Evolutionary conservation across 2,113 vertebrate genomes (phyloP).

Genomic region (Triplophysa dalaica): DNA sequence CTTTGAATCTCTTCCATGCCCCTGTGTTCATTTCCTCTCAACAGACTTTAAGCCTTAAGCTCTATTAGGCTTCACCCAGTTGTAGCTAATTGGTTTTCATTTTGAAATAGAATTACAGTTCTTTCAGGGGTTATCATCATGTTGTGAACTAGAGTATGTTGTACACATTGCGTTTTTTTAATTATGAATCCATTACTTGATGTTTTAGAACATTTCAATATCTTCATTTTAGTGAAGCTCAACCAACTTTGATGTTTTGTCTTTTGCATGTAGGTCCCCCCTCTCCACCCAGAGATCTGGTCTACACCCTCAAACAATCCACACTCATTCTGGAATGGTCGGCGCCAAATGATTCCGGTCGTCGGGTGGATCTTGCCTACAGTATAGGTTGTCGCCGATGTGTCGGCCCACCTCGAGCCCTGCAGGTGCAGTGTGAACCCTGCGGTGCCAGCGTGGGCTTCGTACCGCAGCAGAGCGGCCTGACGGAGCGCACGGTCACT

Average conservation of each 20-base stretch:
- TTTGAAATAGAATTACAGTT: slow-evolving; percentile 30
- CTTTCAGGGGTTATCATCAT: not conserved
- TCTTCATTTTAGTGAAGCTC: not conserved
- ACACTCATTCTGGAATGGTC: slow-evolving; percentile 86
- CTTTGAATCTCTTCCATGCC: not conserved
- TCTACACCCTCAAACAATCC: slow-evolving; percentile 85
- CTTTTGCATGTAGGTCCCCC: slow-evolving; percentile 78
- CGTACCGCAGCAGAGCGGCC: slow-evolving; percentile 87
- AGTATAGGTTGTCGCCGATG: slow-evolving; percentile 85
- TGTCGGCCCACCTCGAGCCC: not conserved
- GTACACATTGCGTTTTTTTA: not conserved
- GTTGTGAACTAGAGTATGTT: not conserved
- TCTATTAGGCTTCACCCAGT: slow-evolving; percentile 8
- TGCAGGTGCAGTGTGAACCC: slow-evolving; percentile 74
- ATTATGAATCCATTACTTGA: not conserved
- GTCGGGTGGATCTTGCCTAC: slow-evolving; percentile 86
- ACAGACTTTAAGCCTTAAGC: slow-evolving; percentile 29
- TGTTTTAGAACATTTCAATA: not conserved
- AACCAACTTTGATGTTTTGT: not conserved
- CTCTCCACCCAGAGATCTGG: slow-evolving; percentile 84
- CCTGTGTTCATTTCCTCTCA: slow-evolving; percentile 3
- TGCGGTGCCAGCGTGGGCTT: slow-evolving; percentile 86
- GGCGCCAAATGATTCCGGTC: slow-evolving; percentile 78
- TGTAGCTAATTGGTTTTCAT: slow-evolving; percentile 22
- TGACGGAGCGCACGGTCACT: slow-evolving; percentile 84